These are phyloP conservation scores for Dynastes maya DNA, from an alignment of 2,888 invertebrate species.

Conservation along the genomic window DNA sequence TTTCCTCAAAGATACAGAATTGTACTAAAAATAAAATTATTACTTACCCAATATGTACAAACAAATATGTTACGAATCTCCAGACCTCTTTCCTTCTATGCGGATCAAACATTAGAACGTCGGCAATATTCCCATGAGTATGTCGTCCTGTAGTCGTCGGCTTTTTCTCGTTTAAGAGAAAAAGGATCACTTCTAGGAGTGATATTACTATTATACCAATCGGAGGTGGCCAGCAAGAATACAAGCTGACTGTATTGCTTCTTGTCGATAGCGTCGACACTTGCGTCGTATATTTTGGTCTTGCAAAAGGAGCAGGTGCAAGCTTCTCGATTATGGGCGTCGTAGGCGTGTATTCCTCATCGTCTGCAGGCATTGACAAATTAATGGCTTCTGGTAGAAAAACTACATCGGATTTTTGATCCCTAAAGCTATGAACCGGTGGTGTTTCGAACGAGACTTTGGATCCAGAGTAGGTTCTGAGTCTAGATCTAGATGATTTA, in stretches of 20 bases:
- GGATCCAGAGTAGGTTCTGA: neutral
- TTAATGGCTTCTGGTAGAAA: neutral
- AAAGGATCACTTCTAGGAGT: conserved; percentile 87
- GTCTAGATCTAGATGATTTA: neutral
- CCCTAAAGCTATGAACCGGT: neutral
- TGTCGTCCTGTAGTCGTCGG: conserved; percentile 58
- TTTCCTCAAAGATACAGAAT: no score
- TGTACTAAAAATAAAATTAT: neutral
- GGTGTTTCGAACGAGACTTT: neutral
- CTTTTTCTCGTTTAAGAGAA: conserved; percentile 68
- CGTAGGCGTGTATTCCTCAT: neutral
- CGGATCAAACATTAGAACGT: conserved; percentile 91
- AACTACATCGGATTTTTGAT: neutral
- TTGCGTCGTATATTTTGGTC: conserved; percentile 35
- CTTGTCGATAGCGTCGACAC: conserved; percentile 64
- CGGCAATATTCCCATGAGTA: conserved; percentile 82
- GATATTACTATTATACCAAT: conserved; percentile 94
- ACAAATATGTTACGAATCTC: conserved; percentile 96
- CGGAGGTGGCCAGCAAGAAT: conserved; percentile 93
- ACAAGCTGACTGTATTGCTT: conserved; percentile 65
- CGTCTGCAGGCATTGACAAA: neutral
- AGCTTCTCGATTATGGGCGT: neutral
- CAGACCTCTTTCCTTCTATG: conserved; percentile 89
- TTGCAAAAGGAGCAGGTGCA: neutral
- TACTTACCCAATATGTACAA: conserved; percentile 92